Conservation (phyloP, 1,140 invertebrate species). For the Drosophila pallidifrons region DNA sequence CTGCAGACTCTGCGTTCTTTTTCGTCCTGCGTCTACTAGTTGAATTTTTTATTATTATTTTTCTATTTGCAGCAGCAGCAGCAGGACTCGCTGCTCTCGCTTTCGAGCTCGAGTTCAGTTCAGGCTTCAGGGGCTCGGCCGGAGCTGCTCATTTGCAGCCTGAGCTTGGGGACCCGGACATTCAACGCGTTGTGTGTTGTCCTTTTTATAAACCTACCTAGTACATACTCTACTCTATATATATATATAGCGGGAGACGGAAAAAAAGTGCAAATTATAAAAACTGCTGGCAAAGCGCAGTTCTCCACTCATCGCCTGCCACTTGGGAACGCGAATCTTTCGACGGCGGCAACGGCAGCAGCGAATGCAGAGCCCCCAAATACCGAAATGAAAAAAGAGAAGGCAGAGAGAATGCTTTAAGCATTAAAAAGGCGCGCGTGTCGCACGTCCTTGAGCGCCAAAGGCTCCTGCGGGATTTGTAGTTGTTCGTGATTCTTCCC, state of each 20-base stretch:
- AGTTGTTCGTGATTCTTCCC: constrained; percentile 22
- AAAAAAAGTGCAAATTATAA: constrained; percentile 75
- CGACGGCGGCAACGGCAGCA: not conserved
- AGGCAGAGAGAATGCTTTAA: constrained; percentile 17
- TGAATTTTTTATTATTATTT: constrained; percentile 60
- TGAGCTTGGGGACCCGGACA: constrained; percentile 44
- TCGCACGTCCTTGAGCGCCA: constrained; percentile 50
- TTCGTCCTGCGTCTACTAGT: constrained; percentile 52
- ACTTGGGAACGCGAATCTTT: constrained; percentile 58
- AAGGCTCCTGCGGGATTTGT: constrained; percentile 46
- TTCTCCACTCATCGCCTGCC: constrained; percentile 62
- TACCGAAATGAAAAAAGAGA: constrained; percentile 9
- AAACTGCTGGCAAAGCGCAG: constrained; percentile 80
- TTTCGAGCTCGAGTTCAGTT: constrained; percentile 1
- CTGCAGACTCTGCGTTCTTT: constrained; percentile 38
- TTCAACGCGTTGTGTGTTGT: constrained; percentile 3
- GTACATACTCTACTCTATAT: no score
- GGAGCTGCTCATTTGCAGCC: constrained; percentile 73
- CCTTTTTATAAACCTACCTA: constrained; percentile 7
- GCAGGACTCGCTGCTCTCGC: constrained; percentile 5
- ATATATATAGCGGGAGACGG: not conserved
- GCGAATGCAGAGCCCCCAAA: constrained; percentile 34
- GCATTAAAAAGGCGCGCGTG: constrained; percentile 36
- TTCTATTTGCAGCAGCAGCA: constrained; percentile 58
- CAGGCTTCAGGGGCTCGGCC: constrained; percentile 22